These are phyloP conservation scores for Trissolcus brochymenae DNA, from an alignment of 2,888 invertebrate species.

Conservation along the genomic window DNA sequence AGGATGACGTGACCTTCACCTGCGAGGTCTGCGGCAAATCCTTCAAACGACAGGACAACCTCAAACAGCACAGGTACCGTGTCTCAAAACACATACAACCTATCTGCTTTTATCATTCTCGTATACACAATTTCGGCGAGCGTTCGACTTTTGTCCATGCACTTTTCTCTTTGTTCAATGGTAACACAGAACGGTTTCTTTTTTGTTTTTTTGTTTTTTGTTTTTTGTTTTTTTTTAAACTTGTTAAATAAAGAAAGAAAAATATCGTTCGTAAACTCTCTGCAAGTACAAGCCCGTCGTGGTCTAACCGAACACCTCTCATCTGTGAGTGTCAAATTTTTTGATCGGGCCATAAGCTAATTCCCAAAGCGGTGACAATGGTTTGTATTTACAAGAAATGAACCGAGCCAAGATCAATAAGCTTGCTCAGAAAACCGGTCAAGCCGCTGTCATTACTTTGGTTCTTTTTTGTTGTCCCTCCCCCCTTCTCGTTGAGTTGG, in stretches of 20 bases:
- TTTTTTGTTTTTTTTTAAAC: no score
- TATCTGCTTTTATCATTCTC: not conserved
- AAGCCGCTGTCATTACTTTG: conserved; percentile 32
- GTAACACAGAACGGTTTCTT: not conserved
- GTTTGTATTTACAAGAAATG: conserved; percentile 42
- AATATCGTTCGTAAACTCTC: conserved; percentile 13
- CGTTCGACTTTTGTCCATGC: not conserved
- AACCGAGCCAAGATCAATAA: conserved; percentile 54
- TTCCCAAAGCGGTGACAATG: conserved; percentile 54
- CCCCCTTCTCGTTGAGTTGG: not conserved
- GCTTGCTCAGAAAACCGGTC: conserved; percentile 51
- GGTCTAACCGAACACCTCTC: conserved; percentile 2
- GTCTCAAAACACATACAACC: not conserved
- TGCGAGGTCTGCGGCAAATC: conserved; percentile 98
- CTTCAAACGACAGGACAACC: conserved; percentile 95
- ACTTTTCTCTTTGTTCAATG: not conserved
- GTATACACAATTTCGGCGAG: not conserved
- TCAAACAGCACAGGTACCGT: conserved; percentile 89
- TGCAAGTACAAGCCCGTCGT: conserved; percentile 32
- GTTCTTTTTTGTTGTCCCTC: conserved; percentile 16
- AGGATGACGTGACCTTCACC: conserved; percentile 96
- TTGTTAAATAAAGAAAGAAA: not conserved
- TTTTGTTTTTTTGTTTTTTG: conserved; percentile 12
- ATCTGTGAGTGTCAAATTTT: conserved; percentile 22
- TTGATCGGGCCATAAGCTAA: conserved; percentile 33